Evolutionary conservation across 2,888 invertebrate genomes (phyloP).

Genomic region (Agonopterix alstromeriana): DNA sequence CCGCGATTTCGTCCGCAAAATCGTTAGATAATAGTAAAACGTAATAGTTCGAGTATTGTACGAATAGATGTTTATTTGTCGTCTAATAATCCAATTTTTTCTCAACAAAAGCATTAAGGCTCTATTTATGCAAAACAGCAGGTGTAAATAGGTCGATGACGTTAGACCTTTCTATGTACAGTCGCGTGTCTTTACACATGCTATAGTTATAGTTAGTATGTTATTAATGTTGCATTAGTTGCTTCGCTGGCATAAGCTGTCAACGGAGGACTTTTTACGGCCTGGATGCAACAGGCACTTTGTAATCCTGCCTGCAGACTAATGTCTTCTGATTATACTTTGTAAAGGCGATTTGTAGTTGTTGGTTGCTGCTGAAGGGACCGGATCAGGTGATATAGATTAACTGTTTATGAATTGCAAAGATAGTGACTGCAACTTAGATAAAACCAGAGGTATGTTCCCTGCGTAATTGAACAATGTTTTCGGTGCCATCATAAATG

Average conservation of each 20-base stretch:
- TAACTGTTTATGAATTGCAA: no score
- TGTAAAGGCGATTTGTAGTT: slow-evolving; percentile 1
- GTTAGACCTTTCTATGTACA: slow-evolving; percentile 60
- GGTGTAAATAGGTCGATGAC: slow-evolving; percentile 60
- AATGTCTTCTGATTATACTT: slow-evolving; percentile 9
- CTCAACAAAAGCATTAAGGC: background rate
- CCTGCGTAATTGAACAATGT: no score
- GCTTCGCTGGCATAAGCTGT: slow-evolving; percentile 28
- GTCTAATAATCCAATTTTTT: no score
- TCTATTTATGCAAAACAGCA: slow-evolving; percentile 34
- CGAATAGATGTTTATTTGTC: no score
- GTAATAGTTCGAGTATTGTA: no score
- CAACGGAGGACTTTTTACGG: slow-evolving; percentile 33
- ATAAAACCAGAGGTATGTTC: no score
- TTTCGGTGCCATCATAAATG: no score
- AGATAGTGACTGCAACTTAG: no score
- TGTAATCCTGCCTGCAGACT: slow-evolving; percentile 9
- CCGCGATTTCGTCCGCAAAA: no score
- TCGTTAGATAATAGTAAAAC: no score
- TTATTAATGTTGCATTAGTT: slow-evolving; percentile 28
- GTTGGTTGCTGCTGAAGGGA: no score
- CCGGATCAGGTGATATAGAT: no score
- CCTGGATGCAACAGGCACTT: slow-evolving; percentile 21
- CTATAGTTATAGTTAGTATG: slow-evolving; percentile 5
- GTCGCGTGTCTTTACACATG: slow-evolving; percentile 53